These are phyloP conservation scores for Porites evermanni DNA, from an alignment of 92 coral and sea anemone genomes.

Conservation along the genomic window DNA sequence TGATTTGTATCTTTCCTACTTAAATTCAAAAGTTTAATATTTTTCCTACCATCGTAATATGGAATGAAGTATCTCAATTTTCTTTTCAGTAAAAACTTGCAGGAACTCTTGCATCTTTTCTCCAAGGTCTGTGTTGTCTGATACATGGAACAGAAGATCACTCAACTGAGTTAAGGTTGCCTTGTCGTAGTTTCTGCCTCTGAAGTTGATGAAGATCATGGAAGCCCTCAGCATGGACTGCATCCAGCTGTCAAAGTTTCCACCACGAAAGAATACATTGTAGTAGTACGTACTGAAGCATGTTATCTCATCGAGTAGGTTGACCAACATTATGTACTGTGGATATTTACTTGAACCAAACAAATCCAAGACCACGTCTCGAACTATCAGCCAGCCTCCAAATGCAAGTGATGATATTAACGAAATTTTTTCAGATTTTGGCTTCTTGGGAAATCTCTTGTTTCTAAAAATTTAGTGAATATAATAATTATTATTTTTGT, in stretches of 20 bases:
- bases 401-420: constrained; percentile 44
- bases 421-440: constrained; percentile 67
- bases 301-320: constrained; percentile 57
- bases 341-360: constrained; percentile 72
- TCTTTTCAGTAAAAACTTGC: constrained; percentile 57
- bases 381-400: constrained; percentile 68
- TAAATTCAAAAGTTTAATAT: too few relatives aligned
- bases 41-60: constrained; percentile 48
- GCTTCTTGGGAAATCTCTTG: constrained; percentile 51
- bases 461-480: constrained; percentile 25
- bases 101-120: constrained; percentile 14
- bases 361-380: constrained; percentile 42
- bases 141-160: constrained; percentile 59
- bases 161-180: constrained; percentile 68
- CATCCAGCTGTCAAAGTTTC: constrained; percentile 54
- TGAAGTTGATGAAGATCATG: constrained; percentile 55
- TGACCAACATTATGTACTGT: constrained; percentile 51
- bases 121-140: constrained; percentile 31
- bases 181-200: constrained; percentile 67
- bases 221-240: constrained; percentile 41
- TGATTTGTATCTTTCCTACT: background rate
- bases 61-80: constrained; percentile 72
- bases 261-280: constrained; percentile 57
- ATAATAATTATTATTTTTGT: background rate
- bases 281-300: constrained; percentile 52